Base-by-base conservation (phyloP, 1,140 invertebrate genomes). In the Drosophila jambulina region DNA sequence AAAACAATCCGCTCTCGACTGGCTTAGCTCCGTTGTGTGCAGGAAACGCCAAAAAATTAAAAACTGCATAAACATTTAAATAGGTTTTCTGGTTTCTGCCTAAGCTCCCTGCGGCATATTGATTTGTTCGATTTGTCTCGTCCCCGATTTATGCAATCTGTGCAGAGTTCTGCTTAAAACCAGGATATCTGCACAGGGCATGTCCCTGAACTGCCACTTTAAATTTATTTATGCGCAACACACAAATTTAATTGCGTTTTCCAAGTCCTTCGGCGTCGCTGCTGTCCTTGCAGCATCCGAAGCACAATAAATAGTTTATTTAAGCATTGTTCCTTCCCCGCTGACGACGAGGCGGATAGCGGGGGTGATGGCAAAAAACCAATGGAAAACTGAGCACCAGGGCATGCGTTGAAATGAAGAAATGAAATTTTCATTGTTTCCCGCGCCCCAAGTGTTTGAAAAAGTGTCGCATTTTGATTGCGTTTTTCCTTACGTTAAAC, bases 381-480 rank as follows among this genome's bases (percentile, higher is more conserved):
- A 46, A 17, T 25, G 38, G 43, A 46, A 40, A 63, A 36, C 48
- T 45, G 38, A 38, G 48, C 23, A 54, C 43, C 36, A 21, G 23
- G 63, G 59, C 57, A 77, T 71, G 84, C 80, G 84, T 83, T 63
- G 65, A 84, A 90, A 88, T 88, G 85, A 81, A 88, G 78, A 84
- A 88, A 88, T 88, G 67, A 88, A 88, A 88, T 68, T 88, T 88
- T 88, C 85, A 90, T 88, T 88, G 81, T 85, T 76, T 82, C 72
- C 56, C 65, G 71, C 57, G 64, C 80, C 75, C 81, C 78, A 79
- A 90, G 85, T 90, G 85, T 82, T 88, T 88, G 83, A 83, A 90
- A 90, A 88, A 88, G 81, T 85, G 85, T 90, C 85, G 85, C 71
- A 90, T 85, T 88, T 90, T 90, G 85, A 90, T 90, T 84, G 80